Conservation (phyloP, 2,113 vertebrate species). For the Oryzias celebensis region DNA sequence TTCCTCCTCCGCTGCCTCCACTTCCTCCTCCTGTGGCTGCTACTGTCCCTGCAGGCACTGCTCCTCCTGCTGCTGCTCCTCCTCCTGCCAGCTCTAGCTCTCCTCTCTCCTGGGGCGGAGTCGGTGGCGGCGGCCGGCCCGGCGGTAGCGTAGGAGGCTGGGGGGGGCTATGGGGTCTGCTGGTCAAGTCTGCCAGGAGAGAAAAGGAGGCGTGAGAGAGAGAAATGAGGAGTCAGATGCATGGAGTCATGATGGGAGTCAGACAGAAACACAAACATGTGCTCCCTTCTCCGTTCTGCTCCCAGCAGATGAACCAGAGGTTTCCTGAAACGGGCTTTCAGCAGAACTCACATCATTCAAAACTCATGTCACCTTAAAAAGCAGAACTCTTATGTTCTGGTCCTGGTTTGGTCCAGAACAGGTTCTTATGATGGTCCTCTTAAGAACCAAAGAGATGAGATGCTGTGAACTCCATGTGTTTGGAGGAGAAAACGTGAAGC, state of each 20-base stretch:
- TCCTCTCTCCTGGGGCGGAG: slow-evolving; percentile 72
- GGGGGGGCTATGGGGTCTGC: slow-evolving; percentile 81
- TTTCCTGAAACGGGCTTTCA: no score
- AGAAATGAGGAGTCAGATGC: slow-evolving; percentile 7
- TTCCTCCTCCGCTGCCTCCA: slow-evolving; percentile 7
- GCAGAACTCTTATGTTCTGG: no score
- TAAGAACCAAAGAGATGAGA: no score
- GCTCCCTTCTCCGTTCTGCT: no score
- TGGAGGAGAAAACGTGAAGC: no score
- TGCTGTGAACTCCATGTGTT: no score
- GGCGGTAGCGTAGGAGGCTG: slow-evolving; percentile 75
- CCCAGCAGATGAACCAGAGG: no score
- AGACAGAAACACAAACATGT: not conserved
- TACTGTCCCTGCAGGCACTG: fast-evolving
- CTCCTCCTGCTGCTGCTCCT: slow-evolving; percentile 1
- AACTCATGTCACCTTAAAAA: no score
- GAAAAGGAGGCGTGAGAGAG: slow-evolving; percentile 8
- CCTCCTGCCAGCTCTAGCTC: slow-evolving; percentile 50
- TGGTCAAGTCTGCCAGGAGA: slow-evolving; percentile 75
- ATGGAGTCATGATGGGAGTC: not conserved
- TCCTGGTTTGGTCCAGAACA: no score
- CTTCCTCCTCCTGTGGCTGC: slow-evolving; percentile 11
- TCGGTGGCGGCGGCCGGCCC: slow-evolving; percentile 73
- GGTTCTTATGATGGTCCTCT: no score
- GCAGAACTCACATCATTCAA: no score